Evolutionary conservation across 2,888 invertebrate genomes (phyloP), one percentile per base, ranked within the genome.

Genomic region (Drosophila lacicola): DNA sequence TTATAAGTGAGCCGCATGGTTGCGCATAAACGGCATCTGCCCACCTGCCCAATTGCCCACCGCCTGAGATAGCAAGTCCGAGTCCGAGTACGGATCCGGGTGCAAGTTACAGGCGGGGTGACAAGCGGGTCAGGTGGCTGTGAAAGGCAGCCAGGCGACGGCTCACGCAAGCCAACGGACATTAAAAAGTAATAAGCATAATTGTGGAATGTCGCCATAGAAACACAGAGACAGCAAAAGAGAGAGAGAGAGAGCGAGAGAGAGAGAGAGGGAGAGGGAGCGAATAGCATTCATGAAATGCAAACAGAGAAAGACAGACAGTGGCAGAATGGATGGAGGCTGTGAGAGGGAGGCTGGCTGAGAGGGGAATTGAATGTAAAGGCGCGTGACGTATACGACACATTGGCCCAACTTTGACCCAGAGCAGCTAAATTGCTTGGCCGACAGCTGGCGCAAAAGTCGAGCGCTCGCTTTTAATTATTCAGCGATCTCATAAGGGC

Each of bases 141-240:
- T 45, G 60, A 54, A 69, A 64, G 73, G 74, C 69, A 50, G 34
- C 46, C 11, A 17, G 8, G 49, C 29, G 46, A 42, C 51, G 55
- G 39, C 50, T 37, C 56, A 67, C 64, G 74, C 78, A 77, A 61
- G 53, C 49, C 67, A 76, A 42, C 50, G 67, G 64, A 70, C 85
- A 82, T 82, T 82, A 82, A 84, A 82, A 87, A 81, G 79, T 84
- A 82, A 87, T 82, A 84, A 82, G 73, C 85, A 87, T 87, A 87
- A 82, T 82, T 82, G 82, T 82, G 67, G 84, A 81, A 84, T 69
- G 79, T 79, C 65, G 39, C 66, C 63, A 61, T 63, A 54, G 47
- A 66, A 46, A 39, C 42, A 45, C 19, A 39, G 25, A 3, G 6
- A n/a, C 46, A 17, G 10, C 39, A 33, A 1, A 10, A 11, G n/a